Evolutionary conservation across 1,140 invertebrate genomes (phyloP).

Genomic region (Cotesia vestalis): DNA sequence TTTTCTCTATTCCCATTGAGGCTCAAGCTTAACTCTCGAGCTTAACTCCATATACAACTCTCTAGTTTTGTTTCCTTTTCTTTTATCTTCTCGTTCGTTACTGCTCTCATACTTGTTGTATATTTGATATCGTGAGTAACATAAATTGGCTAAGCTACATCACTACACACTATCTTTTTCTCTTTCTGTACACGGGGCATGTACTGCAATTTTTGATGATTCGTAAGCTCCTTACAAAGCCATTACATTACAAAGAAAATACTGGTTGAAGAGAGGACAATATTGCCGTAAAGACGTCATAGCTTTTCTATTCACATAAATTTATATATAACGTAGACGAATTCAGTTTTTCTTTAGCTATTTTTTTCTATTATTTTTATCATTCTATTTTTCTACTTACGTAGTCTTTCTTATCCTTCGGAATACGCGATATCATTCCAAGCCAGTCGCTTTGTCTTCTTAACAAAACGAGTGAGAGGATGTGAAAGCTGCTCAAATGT

Average conservation of each 20-base stretch:
- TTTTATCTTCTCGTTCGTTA: neutral
- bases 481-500: slow-evolving; percentile 10
- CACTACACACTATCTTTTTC: too few relatives aligned
- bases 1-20: too few relatives aligned
- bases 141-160: neutral
- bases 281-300: neutral
- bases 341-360: neutral
- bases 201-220: neutral
- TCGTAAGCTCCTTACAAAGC: slow-evolving; percentile 17
- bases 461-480: neutral
- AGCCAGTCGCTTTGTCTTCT: slow-evolving; percentile 8
- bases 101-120: neutral
- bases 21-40: too few relatives aligned
- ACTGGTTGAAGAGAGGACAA: neutral
- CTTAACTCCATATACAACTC: too few relatives aligned
- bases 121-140: neutral
- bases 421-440: slow-evolving; percentile 7
- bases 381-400: slow-evolving; percentile 1
- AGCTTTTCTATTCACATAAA: neutral
- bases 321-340: too few relatives aligned
- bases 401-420: neutral
- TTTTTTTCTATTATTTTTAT: slow-evolving; percentile 9
- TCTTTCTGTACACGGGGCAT: neutral
- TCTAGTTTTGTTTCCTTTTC: too few relatives aligned
- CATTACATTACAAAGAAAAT: slow-evolving; percentile 1